phyloP scores from a whole-genome alignment of 2,888 invertebrate genomes.

The Volucella bombylans region DNA sequence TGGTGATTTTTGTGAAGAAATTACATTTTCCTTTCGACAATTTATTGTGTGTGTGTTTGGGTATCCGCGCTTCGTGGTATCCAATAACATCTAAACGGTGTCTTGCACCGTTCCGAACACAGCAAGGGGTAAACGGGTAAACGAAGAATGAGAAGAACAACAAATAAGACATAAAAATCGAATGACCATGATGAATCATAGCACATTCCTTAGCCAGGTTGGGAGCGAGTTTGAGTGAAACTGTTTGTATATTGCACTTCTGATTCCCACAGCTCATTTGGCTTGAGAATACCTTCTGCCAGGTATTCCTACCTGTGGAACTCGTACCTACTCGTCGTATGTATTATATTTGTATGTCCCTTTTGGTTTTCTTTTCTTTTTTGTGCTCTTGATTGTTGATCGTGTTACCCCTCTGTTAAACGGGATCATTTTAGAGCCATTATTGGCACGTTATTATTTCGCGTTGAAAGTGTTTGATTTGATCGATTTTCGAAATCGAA shows the following conservation, averaged over 20 bases:
- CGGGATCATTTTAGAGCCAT: constrained; percentile 52
- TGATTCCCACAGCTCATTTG: constrained; percentile 59
- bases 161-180: constrained; percentile 71
- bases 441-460: constrained; percentile 63
- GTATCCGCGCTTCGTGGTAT: constrained; percentile 68
- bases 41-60: constrained; percentile 69
- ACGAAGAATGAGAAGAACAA: constrained; percentile 37
- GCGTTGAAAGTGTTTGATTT: constrained; percentile 26
- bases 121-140: constrained; percentile 3
- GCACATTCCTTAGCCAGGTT: constrained; percentile 62
- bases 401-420: constrained; percentile 35
- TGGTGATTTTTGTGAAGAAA: constrained; percentile 51
- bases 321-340: constrained; percentile 20
- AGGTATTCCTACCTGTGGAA: constrained; percentile 3
- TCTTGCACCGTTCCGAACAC: neutral
- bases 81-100: constrained; percentile 69
- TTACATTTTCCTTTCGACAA: constrained; percentile 51
- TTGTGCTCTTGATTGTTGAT: no score
- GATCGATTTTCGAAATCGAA: constrained; percentile 11
- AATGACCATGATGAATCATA: constrained; percentile 67
- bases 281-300: constrained; percentile 45
- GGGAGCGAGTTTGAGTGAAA: constrained; percentile 44
- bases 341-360: neutral
- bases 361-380: constrained; percentile 18
- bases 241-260: constrained; percentile 25